Base-by-base conservation (phyloP, 2,113 vertebrate genomes). In the Centropus unirufus region DNA sequence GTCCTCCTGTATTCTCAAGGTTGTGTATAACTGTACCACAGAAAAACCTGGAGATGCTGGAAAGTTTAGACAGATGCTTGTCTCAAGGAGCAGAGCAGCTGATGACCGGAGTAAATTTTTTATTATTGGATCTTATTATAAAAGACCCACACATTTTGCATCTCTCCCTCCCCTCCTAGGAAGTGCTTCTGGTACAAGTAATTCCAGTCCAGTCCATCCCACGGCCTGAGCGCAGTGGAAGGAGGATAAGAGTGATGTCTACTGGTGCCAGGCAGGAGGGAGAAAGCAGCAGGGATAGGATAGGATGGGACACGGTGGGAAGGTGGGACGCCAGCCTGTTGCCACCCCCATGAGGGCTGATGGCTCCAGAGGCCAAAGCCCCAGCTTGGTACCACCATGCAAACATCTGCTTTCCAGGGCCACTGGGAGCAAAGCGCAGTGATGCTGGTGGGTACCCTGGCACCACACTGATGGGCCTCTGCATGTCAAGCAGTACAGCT, bases 151-250 rank as follows among this genome's bases (percentile, higher is more conserved):
- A 55, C 4, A 12, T 18, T 30, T 76, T 3, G 16, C 12, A 7
- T 40, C n/a, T 21, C 23, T 9, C 6, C 17, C 7, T 73, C 19
- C 17, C 19, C n/a, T 20, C 42, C 58, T 20, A 5, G 29, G 46
- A 17, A 55, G 30, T 27, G 8, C 24, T 39, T 13, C 52, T 29
- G 26, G 21, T 27, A 4, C 8, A 27, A 30, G 52, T 5, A 7
- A 51, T n/a, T 42, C 58, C 18, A 27, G 59, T 3, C 46, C 68
- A 19, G 32, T 5, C 29, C 14, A n/a, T 3, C 21, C 36, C 59
- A 16, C 0, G 3, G 42, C 13, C 57, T 42, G 40, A 42, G 57
- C 34, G 27, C 23, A 7, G 29, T 1, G 47, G 2, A 1, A 47
- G 64, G 32, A 69, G 39, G 57, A 14, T 18, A 1, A 24, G 20